Evolutionary conservation across 2,113 vertebrate species (phyloP).

Genomic region (Grallaria varia): DNA sequence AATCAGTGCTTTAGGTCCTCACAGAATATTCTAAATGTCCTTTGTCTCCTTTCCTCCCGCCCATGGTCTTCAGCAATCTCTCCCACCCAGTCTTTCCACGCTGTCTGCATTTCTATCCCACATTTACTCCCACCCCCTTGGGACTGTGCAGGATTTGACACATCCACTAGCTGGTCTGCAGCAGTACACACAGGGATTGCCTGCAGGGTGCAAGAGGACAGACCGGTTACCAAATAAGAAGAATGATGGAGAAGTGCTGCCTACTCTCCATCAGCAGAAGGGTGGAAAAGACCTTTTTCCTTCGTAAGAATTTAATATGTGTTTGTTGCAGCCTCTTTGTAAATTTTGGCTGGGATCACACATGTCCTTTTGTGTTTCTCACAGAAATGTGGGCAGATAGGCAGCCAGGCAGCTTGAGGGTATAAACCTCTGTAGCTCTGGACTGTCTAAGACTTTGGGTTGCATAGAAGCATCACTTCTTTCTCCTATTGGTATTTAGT

Average conservation of each 20-base stretch:
- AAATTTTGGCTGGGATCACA: not conserved
- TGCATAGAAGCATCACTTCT: not conserved
- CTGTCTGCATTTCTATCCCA: not conserved
- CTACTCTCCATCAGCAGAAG: not conserved
- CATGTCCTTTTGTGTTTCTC: not conserved
- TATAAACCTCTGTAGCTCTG: not conserved
- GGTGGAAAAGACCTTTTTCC: not conserved
- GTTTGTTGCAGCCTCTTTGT: not conserved
- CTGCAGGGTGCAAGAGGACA: not conserved
- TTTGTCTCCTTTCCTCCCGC: not conserved
- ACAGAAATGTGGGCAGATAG: not conserved
- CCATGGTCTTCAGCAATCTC: not conserved
- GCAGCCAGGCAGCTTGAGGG: not conserved
- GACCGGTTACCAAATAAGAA: not conserved
- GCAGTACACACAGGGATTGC: accelerated
- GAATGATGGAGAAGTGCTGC: not conserved
- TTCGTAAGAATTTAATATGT: not conserved
- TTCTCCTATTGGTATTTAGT: not conserved
- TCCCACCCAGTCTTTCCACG: not conserved
- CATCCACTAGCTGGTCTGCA: not conserved
- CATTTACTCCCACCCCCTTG: not conserved
- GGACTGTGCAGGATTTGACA: not conserved
- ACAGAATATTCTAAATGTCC: not conserved
- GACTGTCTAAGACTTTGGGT: not conserved
- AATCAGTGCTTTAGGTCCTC: not conserved